Base-by-base conservation (phyloP, 2,888 invertebrate genomes). In the Drosophila cognata region DNA sequence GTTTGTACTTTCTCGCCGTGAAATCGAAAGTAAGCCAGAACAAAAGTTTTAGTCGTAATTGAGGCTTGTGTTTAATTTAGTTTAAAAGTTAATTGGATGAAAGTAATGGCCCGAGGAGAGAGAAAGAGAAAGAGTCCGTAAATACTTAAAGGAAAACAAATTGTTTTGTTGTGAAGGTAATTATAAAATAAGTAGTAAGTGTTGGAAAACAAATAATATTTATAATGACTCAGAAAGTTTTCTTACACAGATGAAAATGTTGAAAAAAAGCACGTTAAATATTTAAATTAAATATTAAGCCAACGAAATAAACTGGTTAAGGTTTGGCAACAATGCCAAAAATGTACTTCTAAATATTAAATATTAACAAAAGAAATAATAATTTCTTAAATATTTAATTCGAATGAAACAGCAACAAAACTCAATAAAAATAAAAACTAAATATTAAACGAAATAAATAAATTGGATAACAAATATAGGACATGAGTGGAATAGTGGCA, bases 31-130 rank as follows among this genome's bases (percentile, higher is more conserved):
- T 74, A 62, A 85, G 57, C 65, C 64, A 25, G 43, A n/a, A 35
- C 55, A 18, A 82, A 88, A 82, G 63, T 82, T 88, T 57, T 56
- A 2, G 21, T 43, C 62, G 66, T 63, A 65, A 64, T 66, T 68
- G 58, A 11, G 46, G 56, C 51, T 60, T 60, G 31, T 38, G 68
- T 66, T 66, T 66, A 74, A 80, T 76, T 75, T 74, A 18, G 59
- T 69, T 85, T 56, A 52, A 48, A 71, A 84, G 68, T 82, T 85
- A 85, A 80, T 88, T 82, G 69, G 43, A 41, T 66, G 86, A 59
- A 75, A 81, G 66, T 62, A 46, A 46, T 46, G 4, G 46, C 2
- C 4, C 8, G 21, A 16, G 16, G 60, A 55, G 16, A 7, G 3
- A 36, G 16, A 25, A 13, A 52, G 38, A 3, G 38, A 13, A 28